phyloP scores from a whole-genome alignment of 2,888 invertebrate species.

The Caenorhabditis doughertyi region DNA sequence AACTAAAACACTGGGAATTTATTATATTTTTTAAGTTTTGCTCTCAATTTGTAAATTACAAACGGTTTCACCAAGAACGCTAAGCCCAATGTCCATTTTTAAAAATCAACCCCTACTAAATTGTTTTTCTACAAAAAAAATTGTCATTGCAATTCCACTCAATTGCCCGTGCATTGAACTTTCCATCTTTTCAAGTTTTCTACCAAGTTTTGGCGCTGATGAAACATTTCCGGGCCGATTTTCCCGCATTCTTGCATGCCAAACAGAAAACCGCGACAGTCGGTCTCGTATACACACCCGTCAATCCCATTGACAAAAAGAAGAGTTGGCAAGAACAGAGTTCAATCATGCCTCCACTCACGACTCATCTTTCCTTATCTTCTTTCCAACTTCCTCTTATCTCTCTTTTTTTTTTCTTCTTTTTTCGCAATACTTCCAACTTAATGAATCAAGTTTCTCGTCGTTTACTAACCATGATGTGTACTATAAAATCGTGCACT shows the following conservation, averaged over 20 bases:
- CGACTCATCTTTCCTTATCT: constrained; percentile 22
- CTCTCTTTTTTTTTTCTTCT: no score
- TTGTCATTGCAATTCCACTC: constrained; percentile 6
- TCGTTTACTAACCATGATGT: constrained; percentile 20
- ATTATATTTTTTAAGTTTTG: no score
- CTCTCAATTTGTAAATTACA: no score
- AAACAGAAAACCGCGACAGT: constrained; percentile 23
- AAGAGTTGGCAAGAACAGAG: constrained; percentile 53
- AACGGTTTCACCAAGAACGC: no score
- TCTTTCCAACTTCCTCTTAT: constrained; percentile 22
- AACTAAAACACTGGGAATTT: no score
- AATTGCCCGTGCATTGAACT: constrained; percentile 24
- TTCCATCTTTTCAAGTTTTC: constrained; percentile 15
- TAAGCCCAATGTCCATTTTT: neutral
- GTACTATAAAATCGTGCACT: constrained; percentile 52
- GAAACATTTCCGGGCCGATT: constrained; percentile 31
- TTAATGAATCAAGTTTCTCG: constrained; percentile 33
- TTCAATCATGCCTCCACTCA: constrained; percentile 17
- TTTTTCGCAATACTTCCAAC: constrained; percentile 22
- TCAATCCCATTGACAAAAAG: constrained; percentile 33
- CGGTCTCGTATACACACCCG: constrained; percentile 25
- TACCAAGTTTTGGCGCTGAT: constrained; percentile 34
- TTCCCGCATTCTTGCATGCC: constrained; percentile 3
- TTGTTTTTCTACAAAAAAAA: constrained; percentile 7
- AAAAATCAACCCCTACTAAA: neutral